Percentiles rank a stretch among this genome's conserved stretches.
phyloP scores from a whole-genome alignment of 2,113 vertebrate genomes.

The Limnothrissa miodon region DNA sequence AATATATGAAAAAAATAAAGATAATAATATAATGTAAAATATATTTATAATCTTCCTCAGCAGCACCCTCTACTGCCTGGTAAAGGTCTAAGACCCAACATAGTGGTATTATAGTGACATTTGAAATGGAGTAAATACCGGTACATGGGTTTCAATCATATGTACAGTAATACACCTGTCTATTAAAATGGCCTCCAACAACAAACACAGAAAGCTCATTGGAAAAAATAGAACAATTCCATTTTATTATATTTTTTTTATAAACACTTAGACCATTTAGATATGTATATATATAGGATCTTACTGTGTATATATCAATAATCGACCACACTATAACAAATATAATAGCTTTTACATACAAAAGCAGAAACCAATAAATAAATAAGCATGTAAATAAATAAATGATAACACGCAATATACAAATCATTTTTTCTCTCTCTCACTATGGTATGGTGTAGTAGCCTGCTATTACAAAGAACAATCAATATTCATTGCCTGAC shows the following conservation, averaged over 20 bases:
- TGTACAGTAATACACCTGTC: too few relatives aligned
- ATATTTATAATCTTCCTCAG: not conserved
- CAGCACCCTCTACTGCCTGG: not conserved
- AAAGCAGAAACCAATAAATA: slow-evolving; percentile 57
- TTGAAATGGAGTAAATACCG: too few relatives aligned
- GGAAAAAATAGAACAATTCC: slow-evolving; percentile 67
- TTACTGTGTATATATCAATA: slow-evolving; percentile 60
- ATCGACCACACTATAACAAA: slow-evolving; percentile 65
- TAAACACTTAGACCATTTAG: slow-evolving; percentile 73
- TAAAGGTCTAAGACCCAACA: too few relatives aligned
- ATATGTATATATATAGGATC: slow-evolving; percentile 67
- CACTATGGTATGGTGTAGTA: slow-evolving; percentile 44
- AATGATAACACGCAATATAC: slow-evolving; percentile 55
- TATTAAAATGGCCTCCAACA: not conserved
- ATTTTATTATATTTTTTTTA: slow-evolving; percentile 65
- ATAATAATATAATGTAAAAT: too few relatives aligned
- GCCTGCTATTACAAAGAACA: slow-evolving; percentile 59
- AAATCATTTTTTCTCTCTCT: slow-evolving; percentile 47
- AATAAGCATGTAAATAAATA: slow-evolving; percentile 47
- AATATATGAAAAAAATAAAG: too few relatives aligned
- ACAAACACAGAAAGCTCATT: slow-evolving; percentile 18
- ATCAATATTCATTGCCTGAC: slow-evolving; percentile 54
- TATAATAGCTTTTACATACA: slow-evolving; percentile 63
- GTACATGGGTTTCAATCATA: too few relatives aligned
- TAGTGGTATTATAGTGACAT: too few relatives aligned